Conservation (phyloP, 2,888 invertebrate species). For the Lithodes maja region DNA sequence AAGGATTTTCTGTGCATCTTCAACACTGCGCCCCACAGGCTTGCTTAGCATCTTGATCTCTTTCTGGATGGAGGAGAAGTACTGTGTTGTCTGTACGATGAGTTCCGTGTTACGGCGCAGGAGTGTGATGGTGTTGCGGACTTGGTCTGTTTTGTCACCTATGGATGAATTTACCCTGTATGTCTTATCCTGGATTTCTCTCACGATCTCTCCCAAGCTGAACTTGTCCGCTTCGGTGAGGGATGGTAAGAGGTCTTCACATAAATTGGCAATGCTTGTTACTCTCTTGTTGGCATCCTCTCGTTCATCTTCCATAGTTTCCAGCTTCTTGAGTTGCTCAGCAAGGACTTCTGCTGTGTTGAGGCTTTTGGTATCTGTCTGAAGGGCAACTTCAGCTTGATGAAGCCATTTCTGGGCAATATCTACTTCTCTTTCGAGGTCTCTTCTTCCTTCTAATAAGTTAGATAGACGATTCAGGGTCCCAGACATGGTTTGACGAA, state of each 20-base stretch:
- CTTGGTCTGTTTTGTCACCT: slow-evolving; percentile 83
- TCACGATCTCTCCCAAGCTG: slow-evolving; percentile 86
- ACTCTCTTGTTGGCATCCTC: slow-evolving; percentile 83
- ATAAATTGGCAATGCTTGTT: slow-evolving; percentile 85
- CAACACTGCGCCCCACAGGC: slow-evolving; percentile 89
- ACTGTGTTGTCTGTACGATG: slow-evolving; percentile 86
- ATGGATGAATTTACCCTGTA: slow-evolving; percentile 84
- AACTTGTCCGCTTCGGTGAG: slow-evolving; percentile 90
- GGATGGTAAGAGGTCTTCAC: slow-evolving; percentile 85
- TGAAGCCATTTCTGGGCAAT: slow-evolving; percentile 91
- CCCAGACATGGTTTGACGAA: slow-evolving; percentile 84
- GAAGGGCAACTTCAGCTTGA: slow-evolving; percentile 90
- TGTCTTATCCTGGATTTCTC: slow-evolving; percentile 86
- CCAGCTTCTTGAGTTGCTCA: slow-evolving; percentile 88
- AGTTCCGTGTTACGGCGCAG: slow-evolving; percentile 87
- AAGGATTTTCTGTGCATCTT: slow-evolving; percentile 89
- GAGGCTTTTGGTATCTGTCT: slow-evolving; percentile 84
- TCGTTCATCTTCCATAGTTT: slow-evolving; percentile 85
- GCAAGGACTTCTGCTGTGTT: slow-evolving; percentile 88
- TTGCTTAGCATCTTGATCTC: slow-evolving; percentile 88
- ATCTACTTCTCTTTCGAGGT: slow-evolving; percentile 87
- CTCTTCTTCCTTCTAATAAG: slow-evolving; percentile 84
- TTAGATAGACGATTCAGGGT: slow-evolving; percentile 84
- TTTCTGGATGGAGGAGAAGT: slow-evolving; percentile 87
- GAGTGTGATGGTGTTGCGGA: slow-evolving; percentile 86